Percentiles rank a stretch among this genome's conserved stretches.
Conservation (phyloP, 2,888 invertebrate species). For the Eurytoma californica region DNA sequence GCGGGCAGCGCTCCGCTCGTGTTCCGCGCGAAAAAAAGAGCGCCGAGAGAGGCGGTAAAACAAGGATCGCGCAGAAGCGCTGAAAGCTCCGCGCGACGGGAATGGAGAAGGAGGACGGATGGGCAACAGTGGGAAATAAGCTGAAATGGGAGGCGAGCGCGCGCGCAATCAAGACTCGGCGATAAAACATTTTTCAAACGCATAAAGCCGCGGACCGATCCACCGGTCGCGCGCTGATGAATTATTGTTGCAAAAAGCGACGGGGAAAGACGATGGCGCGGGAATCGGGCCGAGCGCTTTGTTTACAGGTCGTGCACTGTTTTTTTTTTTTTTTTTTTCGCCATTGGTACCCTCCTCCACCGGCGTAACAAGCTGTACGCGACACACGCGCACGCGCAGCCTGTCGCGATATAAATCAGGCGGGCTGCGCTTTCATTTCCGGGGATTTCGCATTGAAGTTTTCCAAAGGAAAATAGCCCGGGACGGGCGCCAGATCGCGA, state of each 20-base stretch:
- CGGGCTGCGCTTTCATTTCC: not conserved
- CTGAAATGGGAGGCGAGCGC: slow-evolving; percentile 26
- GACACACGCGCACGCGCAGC: not conserved
- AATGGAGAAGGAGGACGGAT: slow-evolving; percentile 8
- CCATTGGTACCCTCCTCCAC: not conserved
- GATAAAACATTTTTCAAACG: slow-evolving; percentile 65
- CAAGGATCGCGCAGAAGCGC: not conserved
- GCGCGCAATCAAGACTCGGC: slow-evolving; percentile 58
- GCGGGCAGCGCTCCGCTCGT: no score
- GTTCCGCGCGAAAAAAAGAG: not conserved
- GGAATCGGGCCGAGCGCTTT: slow-evolving; percentile 43
- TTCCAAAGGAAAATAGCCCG: not conserved
- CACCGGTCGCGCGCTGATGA: slow-evolving; percentile 57
- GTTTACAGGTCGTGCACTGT: slow-evolving; percentile 47
- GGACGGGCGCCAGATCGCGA: not conserved
- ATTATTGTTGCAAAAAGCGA: slow-evolving; percentile 61
- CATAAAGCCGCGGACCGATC: slow-evolving; percentile 60
- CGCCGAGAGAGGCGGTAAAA: not conserved
- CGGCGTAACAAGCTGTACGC: slow-evolving; percentile 6
- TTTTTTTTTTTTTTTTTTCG: not conserved
- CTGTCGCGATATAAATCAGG: slow-evolving; percentile 33
- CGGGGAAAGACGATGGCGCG: slow-evolving; percentile 31
- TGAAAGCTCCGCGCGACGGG: slow-evolving; percentile 27
- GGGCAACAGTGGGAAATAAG: slow-evolving; percentile 15
- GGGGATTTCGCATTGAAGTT: slow-evolving; percentile 5